Conservation (phyloP, 2,888 invertebrate genomes). For the Spilarctia lutea region DNA sequence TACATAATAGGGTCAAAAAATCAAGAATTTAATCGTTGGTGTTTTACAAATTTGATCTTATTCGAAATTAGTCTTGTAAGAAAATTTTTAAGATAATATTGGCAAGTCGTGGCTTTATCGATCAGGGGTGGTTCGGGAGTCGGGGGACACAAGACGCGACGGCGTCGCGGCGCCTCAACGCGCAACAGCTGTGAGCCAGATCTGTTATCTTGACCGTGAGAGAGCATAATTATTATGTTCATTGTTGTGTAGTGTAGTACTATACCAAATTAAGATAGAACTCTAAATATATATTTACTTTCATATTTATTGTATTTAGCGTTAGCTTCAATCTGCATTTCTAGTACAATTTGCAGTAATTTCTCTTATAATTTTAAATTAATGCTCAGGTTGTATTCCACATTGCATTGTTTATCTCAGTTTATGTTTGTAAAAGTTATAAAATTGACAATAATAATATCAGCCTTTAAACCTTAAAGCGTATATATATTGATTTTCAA, state of each 20-base stretch:
- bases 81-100: slow-evolving; percentile 40
- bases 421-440: slow-evolving; percentile 22
- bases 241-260: slow-evolving; percentile 59
- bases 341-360: slow-evolving; percentile 5
- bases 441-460: slow-evolving; percentile 10
- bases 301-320: slow-evolving; percentile 19
- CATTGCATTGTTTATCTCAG: slow-evolving; percentile 23
- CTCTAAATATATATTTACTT: slow-evolving; percentile 23
- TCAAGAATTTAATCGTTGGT: slow-evolving; percentile 37
- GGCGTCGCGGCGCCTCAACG: slow-evolving; percentile 68
- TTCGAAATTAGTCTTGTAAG: slow-evolving; percentile 21
- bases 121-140: slow-evolving; percentile 72
- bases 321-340: slow-evolving; percentile 5
- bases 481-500: slow-evolving; percentile 10
- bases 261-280: slow-evolving; percentile 41
- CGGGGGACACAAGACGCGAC: slow-evolving; percentile 63
- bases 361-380: slow-evolving; percentile 6
- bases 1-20: slow-evolving; percentile 54
- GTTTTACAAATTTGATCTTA: slow-evolving; percentile 22
- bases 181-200: slow-evolving; percentile 81
- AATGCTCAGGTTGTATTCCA: not conserved
- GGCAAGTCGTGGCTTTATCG: slow-evolving; percentile 61
- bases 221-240: slow-evolving; percentile 72
- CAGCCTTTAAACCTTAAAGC: slow-evolving; percentile 15
- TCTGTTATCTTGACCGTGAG: slow-evolving; percentile 84